Evolutionary conservation across 2,113 vertebrate species (phyloP), one percentile per base, ranked within the genome.

Genomic region (Lonchura striata): DNA sequence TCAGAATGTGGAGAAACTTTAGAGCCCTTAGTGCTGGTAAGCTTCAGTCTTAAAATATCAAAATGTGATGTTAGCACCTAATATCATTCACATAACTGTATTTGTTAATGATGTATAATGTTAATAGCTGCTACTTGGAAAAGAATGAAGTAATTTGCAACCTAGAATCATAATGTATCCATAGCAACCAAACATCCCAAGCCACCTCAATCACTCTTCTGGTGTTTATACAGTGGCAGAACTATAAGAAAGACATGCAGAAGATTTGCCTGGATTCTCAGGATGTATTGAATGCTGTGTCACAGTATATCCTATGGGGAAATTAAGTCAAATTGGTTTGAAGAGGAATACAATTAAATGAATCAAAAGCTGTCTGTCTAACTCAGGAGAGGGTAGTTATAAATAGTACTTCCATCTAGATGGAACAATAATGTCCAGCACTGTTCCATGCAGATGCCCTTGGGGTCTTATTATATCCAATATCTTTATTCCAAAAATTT

Each of bases 241-340:
- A 61, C 25, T 42, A 10, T 24, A n/a, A 76, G 50, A 50, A 77
- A 88, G 31, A n/a, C 21, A 53, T 53, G 18, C 24, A 83, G 37
- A 47, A 92, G 39, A 53, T 80, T 28, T 83, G 39, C 56, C 63
- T 75, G 74, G n/a, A 57, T 87, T 86, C 80, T 72, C 49, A 81
- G 47, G 86, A 77, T 28, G 7, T 75, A 68, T 94, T 93, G 92
- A 80, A 74, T 91, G 15, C 37, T 85, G 24, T 90, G 75, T 41
- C 66, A 65, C 53, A 77, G 33, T 10, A 57, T 89, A 94, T 85
- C 59, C 78, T 85, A 16, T 47, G 33, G 90, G 94, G 79, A 94
- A 95, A 93, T 93, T 85, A 96, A 87, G 87, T 77, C 63, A 92
- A 80, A 86, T 92, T 94, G 41, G 20, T 93, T 95, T 90, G 56